Conservation (phyloP, 1,140 invertebrate species). For the Hyles euphorbiae region DNA sequence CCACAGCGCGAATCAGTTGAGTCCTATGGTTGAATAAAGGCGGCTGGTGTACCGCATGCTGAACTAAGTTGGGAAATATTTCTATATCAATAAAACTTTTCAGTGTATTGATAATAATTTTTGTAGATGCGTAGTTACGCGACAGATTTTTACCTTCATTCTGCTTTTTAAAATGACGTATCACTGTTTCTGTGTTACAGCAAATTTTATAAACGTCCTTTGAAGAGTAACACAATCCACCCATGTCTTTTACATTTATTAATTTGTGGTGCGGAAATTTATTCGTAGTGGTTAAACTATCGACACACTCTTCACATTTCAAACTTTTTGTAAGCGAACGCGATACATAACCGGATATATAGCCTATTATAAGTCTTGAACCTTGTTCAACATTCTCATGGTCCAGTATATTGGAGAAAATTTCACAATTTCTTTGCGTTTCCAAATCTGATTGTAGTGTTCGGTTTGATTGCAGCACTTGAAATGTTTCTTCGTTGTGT, state of each 20-base stretch:
- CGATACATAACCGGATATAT: conserved; percentile 17
- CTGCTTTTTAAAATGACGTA: not conserved
- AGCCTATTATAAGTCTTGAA: conserved; percentile 16
- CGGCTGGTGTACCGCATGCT: not conserved
- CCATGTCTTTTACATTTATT: conserved; percentile 15
- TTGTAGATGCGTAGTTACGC: not conserved
- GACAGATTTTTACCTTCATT: not conserved
- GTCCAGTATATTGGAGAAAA: conserved; percentile 8
- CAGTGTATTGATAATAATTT: not conserved
- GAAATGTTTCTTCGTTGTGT: not conserved
- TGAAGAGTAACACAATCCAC: conserved; percentile 1
- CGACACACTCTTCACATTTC: conserved; percentile 21
- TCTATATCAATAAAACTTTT: not conserved
- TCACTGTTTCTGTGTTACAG: not conserved
- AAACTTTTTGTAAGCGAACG: conserved; percentile 12
- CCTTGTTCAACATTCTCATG: not conserved
- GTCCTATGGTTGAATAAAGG: not conserved
- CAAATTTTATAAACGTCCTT: not conserved
- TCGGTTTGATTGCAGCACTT: conserved; percentile 8
- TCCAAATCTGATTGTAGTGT: not conserved
- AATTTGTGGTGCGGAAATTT: conserved; percentile 21
- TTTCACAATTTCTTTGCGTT: conserved; percentile 6
- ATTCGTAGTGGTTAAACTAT: conserved; percentile 10
- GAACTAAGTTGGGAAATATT: conserved; percentile 1
- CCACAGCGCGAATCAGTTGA: no score